Evolutionary conservation across 2,797 vertebrate genomes (phyloP), one percentile per base, ranked within the genome.

Genomic region (Mormyrus proboscirostris): DNA sequence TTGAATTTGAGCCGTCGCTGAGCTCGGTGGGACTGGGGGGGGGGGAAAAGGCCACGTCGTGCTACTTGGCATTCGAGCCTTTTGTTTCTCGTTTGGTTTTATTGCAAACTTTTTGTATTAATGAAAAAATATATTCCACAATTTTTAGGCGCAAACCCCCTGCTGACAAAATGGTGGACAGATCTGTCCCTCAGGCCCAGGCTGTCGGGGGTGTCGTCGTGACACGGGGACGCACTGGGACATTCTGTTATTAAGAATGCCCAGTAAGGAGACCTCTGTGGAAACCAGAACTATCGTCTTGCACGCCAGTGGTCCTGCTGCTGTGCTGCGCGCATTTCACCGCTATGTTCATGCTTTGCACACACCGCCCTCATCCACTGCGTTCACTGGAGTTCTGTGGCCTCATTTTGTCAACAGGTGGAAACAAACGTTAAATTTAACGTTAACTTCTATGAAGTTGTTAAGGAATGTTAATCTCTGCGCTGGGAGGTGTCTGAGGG

Each of bases 371-470:
- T 22, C 55, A 57, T n/a, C 55, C 55, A 57, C 55, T 57, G 57
- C 6, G 6, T 59, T 62, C 57, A 25, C 57, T 8, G 57, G n/a
- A 62, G 57, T 57, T 69, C 73, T 79, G 73, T 1, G n/a, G 10
- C 57, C 49, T 29, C 65, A 65, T 55, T 95, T 93, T 92, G 95
- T 91, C 94, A 95, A 95, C 93, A 94, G 95, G 94, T 93, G 96
- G 94, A 44, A 65, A 89, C 59, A 65, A 9, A 55, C 69, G 62
- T 65, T 38, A 88, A 90, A 87, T 95, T 94, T 94, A 94, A 94
- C 88, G 51, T 84, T 91, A 96, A 97, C 96, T 96, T 97, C 96
- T 97, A 94, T 97, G 96, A 97, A 97, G 96, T 97, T 97, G 96
- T 94, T 95, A 55, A 84, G 2, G 89, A 90, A 89, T 87, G 91